Evolutionary conservation across 2,797 vertebrate species (phyloP).

Genomic region (Notoglanidium macrostoma): DNA sequence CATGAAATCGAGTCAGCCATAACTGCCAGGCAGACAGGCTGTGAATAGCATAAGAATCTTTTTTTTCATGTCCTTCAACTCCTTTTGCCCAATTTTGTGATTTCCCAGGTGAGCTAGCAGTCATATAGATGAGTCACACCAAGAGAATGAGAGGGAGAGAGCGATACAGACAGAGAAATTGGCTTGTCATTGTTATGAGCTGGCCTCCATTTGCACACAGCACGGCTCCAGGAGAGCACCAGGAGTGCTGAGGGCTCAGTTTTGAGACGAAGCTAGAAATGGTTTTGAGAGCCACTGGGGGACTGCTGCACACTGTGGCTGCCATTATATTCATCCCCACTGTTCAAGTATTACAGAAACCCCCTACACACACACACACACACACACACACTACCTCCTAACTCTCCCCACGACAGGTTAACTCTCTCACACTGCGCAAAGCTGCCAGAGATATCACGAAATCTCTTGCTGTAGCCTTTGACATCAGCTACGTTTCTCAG

Average conservation of each 20-base stretch:
- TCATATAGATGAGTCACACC: constrained; percentile 28
- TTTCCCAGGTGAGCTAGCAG: constrained; percentile 44
- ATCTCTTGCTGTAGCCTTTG: constrained; percentile 30
- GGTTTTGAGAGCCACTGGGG: constrained; percentile 12
- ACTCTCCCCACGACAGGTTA: constrained; percentile 22
- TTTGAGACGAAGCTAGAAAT: neutral
- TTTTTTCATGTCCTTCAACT: constrained; percentile 27
- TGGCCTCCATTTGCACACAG: constrained; percentile 28
- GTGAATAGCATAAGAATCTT: constrained; percentile 14
- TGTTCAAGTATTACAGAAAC: constrained; percentile 34
- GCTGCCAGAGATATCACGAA: constrained; percentile 33
- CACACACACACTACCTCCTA: constrained; percentile 1
- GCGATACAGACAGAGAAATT: constrained; percentile 26
- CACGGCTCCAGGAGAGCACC: constrained; percentile 20
- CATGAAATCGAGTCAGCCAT: constrained; percentile 9
- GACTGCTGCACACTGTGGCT: neutral
- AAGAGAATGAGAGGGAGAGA: constrained; percentile 19
- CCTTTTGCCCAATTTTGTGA: constrained; percentile 38
- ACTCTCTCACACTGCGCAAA: constrained; percentile 15
- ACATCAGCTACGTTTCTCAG: constrained; percentile 27
- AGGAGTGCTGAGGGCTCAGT: constrained; percentile 13
- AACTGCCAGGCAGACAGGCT: constrained; percentile 8
- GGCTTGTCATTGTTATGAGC: constrained; percentile 39
- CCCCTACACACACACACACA: constrained; percentile 10
- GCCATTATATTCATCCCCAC: constrained; percentile 13